These are phyloP conservation scores for Hippocampus zosterae DNA, from an alignment of 2,113 vertebrate species.

Conservation along the genomic window DNA sequence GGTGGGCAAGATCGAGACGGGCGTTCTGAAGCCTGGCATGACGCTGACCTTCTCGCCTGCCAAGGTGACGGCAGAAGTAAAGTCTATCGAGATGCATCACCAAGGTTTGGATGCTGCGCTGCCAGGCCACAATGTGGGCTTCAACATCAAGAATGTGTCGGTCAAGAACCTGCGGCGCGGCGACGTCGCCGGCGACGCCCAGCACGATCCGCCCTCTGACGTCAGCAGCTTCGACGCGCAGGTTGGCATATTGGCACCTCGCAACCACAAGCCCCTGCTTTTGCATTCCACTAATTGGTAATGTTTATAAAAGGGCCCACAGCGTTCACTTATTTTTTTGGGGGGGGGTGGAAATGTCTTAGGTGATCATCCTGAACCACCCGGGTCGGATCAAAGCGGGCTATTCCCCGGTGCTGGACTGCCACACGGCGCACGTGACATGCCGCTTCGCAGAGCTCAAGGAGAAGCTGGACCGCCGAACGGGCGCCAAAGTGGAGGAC, in stretches of 20 bases:
- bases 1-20: conserved; percentile 69
- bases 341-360: too few species aligned
- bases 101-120: conserved; percentile 65
- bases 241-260: conserved; percentile 36
- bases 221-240: conserved; percentile 71
- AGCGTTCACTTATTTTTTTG: too few species aligned
- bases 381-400: conserved; percentile 73
- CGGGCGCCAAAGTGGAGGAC: conserved; percentile 72
- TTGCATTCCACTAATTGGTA: too few species aligned
- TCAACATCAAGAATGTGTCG: conserved; percentile 71
- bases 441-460: conserved; percentile 75
- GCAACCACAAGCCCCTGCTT: too few species aligned
- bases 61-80: conserved; percentile 71
- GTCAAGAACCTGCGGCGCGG: conserved; percentile 73
- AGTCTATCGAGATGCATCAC: conserved; percentile 73
- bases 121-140: conserved; percentile 74
- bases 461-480: conserved; percentile 75
- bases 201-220: conserved; percentile 74
- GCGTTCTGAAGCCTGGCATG: conserved; percentile 77
- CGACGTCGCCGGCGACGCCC: conserved; percentile 70
- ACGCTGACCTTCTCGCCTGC: conserved; percentile 68
- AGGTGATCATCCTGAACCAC: conserved; percentile 81
- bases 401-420: conserved; percentile 79
- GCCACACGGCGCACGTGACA: conserved; percentile 76
- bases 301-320: too few species aligned